Base-by-base conservation (phyloP, 1,140 invertebrate species). In the Dendrolimus kikuchii region DNA sequence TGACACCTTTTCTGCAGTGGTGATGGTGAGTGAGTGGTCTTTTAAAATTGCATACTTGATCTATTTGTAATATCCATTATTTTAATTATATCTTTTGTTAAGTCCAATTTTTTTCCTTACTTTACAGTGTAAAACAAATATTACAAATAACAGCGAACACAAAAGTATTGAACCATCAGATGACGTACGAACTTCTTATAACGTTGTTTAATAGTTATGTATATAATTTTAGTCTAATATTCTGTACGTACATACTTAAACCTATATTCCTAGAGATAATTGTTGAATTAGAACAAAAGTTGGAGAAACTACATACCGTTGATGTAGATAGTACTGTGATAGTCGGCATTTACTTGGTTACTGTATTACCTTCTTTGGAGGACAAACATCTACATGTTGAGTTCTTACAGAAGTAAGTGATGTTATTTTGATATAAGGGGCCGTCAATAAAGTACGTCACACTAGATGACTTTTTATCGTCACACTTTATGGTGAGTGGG, bases 341-440 rank as follows among this genome's bases (percentile, higher is more conserved):
- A 49, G 83, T 88, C 49, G 85, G 87, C 5, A 64, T 88, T 38
- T 88, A 87, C 62, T 64, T 86, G n/a, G 76, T 71, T 4, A 74
- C 81, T 2, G 55, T 88, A 40, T 68, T 85, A 41, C 56, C 75
- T 37, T 59, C 63, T 0, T 40, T 69, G 5, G 74, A 77, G n/a
- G 66, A 81, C 38, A 59, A 57, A 2, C 51, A 58, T 6, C 68
- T 81, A 52, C 66, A 75, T 38, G 70, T 53, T 2, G 81, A 81
- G 44, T 80, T 82, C 68, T 74, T 88, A 46, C 83, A 88, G 63
- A 88, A 85, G 87, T 88, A 72, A 75, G 76, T 81, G 10, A n/a
- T 8, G 6, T 4, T 44, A 7, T 44, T 2, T 2, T 44, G n/a
- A 1, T 10, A 10, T 5, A 44, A 23, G 3, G 23, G 23, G 23